A percentile compares a stretch with the other conserved stretches of the same genome.
These are phyloP conservation scores for Aphrophora alni DNA, from an alignment of 2,888 invertebrate species.

Conservation along the genomic window DNA sequence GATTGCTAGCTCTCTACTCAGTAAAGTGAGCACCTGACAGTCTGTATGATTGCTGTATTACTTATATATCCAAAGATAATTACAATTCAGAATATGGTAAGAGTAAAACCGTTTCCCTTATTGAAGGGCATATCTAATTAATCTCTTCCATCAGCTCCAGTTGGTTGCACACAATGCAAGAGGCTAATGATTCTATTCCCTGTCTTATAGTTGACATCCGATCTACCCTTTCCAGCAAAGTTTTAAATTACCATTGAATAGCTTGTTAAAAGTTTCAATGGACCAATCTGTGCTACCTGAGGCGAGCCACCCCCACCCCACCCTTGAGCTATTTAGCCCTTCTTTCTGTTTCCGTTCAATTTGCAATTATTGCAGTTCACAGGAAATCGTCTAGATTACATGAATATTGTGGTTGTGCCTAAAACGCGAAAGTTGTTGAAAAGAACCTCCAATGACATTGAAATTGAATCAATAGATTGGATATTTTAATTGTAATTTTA, in stretches of 20 bases:
- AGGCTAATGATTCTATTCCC: neutral
- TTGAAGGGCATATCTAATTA: neutral
- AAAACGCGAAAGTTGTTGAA: no score
- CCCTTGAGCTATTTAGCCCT: neutral
- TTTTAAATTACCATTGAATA: slow-evolving; percentile 9
- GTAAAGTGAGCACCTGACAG: no score
- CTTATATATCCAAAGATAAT: no score
- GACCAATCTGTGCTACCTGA: neutral
- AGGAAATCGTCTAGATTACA: neutral
- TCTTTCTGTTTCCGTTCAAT: slow-evolving; percentile 1
- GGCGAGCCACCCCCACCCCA: neutral
- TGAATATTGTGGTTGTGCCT: neutral
- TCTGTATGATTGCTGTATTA: no score
- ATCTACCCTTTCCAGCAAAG: neutral
- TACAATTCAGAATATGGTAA: no score
- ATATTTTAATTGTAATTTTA: no score
- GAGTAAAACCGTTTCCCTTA: no score
- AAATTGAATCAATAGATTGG: no score
- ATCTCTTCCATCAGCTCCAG: no score
- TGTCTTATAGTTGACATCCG: neutral
- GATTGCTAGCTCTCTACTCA: no score
- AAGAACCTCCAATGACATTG: no score
- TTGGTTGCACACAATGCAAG: neutral
- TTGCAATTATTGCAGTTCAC: neutral
- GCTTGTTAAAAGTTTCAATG: slow-evolving; percentile 4